These are phyloP conservation scores for Varecia variegata DNA, from an alignment of 2,797 vertebrate species.

Conservation along the genomic window DNA sequence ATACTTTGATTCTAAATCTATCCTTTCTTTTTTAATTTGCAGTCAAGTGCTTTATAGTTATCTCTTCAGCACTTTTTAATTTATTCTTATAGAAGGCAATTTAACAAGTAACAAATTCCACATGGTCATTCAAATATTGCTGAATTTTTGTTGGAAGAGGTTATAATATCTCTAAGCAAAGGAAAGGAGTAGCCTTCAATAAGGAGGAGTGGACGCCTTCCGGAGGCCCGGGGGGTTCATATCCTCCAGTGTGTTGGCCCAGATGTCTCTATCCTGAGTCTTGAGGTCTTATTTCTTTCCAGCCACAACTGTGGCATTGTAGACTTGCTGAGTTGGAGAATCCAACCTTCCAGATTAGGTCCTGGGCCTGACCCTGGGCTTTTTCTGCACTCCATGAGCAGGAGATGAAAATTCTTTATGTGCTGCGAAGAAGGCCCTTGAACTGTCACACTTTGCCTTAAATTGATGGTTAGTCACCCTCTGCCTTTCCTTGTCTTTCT, in stretches of 20 bases:
- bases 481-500: neutral
- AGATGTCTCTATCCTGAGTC: neutral
- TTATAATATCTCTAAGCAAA: neutral
- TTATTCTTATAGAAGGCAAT: neutral
- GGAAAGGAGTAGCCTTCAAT: neutral
- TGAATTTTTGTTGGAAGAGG: neutral
- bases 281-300: neutral
- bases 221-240: neutral
- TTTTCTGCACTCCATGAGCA: neutral
- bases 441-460: neutral
- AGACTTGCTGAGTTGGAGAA: neutral
- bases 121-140: neutral
- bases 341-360: neutral
- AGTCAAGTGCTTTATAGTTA: neutral
- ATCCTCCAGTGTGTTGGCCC: neutral
- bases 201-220: neutral
- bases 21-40: neutral
- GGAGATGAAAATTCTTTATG: neutral
- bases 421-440: neutral
- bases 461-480: neutral
- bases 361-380: neutral
- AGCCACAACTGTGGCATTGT: neutral
- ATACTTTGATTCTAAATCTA: neutral
- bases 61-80: neutral
- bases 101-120: neutral